phyloP scores from a whole-genome alignment of 2,113 vertebrate species.

The Melanerpes aurifrons region DNA sequence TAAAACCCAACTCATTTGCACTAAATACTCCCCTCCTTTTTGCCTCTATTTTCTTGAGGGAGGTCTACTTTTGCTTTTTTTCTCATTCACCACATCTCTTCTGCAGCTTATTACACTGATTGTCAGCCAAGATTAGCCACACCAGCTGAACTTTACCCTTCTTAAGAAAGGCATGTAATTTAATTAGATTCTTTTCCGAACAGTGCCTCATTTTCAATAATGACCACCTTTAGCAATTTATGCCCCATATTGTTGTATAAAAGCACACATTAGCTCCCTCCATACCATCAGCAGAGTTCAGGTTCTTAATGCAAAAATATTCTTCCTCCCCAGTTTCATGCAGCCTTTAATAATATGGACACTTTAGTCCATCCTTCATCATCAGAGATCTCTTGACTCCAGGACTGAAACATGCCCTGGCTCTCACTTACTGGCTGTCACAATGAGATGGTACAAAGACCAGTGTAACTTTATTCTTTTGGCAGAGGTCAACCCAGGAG shows the following conservation, averaged over 20 bases:
- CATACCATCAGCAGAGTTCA: not conserved
- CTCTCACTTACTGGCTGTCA: fast-evolving
- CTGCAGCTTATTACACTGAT: not conserved
- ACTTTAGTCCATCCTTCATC: not conserved
- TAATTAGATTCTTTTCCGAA: not conserved
- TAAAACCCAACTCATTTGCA: not conserved
- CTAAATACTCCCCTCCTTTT: not conserved
- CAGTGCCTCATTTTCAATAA: not conserved
- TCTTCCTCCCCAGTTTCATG: not conserved
- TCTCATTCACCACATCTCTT: not conserved
- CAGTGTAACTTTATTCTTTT: not conserved
- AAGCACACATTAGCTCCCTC: not conserved
- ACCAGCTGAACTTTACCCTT: not conserved
- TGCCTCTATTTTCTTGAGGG: not conserved
- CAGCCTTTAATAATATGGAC: not conserved
- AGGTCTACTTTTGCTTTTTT: not conserved
- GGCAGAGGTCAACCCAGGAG: not conserved
- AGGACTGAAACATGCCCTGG: not conserved
- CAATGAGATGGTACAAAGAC: not conserved
- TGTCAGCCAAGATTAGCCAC: not conserved
- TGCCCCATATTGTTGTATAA: not conserved
- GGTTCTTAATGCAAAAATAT: not conserved
- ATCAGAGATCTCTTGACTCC: not conserved
- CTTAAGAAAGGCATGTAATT: not conserved
- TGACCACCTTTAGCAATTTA: not conserved